Conservation (phyloP, 2,888 invertebrate species). For the Dynastes maya region DNA sequence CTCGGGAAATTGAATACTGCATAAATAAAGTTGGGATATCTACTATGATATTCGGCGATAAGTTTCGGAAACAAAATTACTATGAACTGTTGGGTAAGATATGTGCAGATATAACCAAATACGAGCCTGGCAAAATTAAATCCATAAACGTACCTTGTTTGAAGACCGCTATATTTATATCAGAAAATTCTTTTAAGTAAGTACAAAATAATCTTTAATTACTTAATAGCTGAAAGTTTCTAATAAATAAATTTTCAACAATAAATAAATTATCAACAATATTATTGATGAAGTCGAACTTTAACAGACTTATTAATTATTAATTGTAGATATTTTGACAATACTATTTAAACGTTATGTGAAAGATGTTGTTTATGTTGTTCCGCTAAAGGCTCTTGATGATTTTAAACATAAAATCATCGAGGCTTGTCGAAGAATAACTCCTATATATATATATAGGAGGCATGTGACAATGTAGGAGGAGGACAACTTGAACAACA, state of each 20-base stretch:
- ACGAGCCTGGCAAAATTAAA: constrained; percentile 70
- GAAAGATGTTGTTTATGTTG: not conserved
- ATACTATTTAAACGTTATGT: no score
- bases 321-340: no score
- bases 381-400: no score
- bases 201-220: constrained; percentile 58
- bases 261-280: no score
- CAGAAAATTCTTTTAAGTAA: constrained; percentile 74
- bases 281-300: no score
- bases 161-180: constrained; percentile 74
- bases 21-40: constrained; percentile 81
- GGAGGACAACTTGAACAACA: no score
- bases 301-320: no score
- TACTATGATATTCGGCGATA: constrained; percentile 78
- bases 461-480: no score
- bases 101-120: constrained; percentile 74
- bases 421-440: no score
- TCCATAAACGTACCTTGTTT: constrained; percentile 71
- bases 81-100: constrained; percentile 76
- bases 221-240: no score
- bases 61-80: constrained; percentile 78
- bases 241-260: not conserved
- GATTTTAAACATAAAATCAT: no score
- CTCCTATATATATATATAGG: no score
- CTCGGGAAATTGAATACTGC: constrained; percentile 80